phyloP scores from a whole-genome alignment of 2,797 vertebrate species.

The Eurystomus glaucurus region DNA sequence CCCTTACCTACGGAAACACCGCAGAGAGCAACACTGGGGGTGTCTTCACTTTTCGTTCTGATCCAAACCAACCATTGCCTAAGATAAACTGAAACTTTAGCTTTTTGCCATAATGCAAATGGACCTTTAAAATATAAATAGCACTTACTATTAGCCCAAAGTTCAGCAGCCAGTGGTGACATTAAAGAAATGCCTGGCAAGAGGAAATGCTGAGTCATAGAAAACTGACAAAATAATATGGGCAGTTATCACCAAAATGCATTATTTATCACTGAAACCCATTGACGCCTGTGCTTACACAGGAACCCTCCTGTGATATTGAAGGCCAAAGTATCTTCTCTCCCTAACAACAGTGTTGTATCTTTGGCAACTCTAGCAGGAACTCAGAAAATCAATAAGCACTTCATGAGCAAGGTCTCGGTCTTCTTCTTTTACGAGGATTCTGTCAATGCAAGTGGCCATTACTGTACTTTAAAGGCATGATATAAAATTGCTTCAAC shows the following conservation, averaged over 20 bases:
- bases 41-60: slow-evolving; percentile 4
- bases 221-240: slow-evolving; percentile 80
- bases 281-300: slow-evolving; percentile 81
- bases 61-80: not conserved
- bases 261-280: slow-evolving; percentile 83
- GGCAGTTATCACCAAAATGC: slow-evolving; percentile 83
- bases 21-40: not conserved
- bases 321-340: slow-evolving; percentile 84
- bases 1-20: slow-evolving; percentile 21
- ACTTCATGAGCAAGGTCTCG: slow-evolving; percentile 86
- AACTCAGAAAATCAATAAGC: slow-evolving; percentile 87
- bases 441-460: slow-evolving; percentile 89
- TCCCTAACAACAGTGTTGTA: slow-evolving; percentile 84
- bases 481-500: slow-evolving; percentile 87
- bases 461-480: slow-evolving; percentile 89
- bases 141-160: slow-evolving; percentile 6
- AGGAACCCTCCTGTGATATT: slow-evolving; percentile 86
- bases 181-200: slow-evolving; percentile 57
- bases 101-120: slow-evolving; percentile 34
- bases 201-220: slow-evolving; percentile 82
- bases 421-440: slow-evolving; percentile 87
- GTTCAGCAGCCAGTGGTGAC: slow-evolving; percentile 27
- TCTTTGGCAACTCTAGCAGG: slow-evolving; percentile 86
- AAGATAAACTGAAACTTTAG: slow-evolving; percentile 60
- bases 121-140: not conserved